Evolutionary conservation across 2,797 vertebrate genomes (phyloP).

Genomic region (Tachyglossus aculeatus): DNA sequence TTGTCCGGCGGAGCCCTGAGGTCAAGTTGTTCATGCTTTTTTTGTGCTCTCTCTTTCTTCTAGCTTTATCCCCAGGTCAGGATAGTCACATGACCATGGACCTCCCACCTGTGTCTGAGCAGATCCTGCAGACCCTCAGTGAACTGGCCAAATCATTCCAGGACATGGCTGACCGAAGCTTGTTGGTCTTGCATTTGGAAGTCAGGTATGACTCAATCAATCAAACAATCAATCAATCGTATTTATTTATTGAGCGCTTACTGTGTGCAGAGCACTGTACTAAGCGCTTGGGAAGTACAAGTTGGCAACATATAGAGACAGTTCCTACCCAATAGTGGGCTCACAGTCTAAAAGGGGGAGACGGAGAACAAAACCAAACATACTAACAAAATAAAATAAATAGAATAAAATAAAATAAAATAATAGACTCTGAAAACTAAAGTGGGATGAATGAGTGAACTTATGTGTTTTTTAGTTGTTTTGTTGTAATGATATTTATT

Average conservation of each 20-base stretch:
- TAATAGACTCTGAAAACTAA: no score
- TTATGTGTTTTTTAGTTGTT: rapidly evolving
- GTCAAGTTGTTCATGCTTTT: background rate
- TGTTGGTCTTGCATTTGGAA: constrained; percentile 93
- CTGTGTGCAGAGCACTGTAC: no score
- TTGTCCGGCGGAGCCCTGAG: background rate
- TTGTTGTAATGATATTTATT: no score
- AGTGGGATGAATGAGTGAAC: rapidly evolving
- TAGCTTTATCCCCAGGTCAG: constrained; percentile 78
- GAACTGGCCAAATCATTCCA: constrained; percentile 92
- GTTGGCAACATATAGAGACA: no score
- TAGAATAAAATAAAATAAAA: no score
- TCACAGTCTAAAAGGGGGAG: no score
- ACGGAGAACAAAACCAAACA: no score
- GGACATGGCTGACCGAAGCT: constrained; percentile 93
- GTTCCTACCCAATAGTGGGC: no score
- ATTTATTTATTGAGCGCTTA: no score
- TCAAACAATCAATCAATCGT: no score
- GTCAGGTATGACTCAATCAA: constrained; percentile 82
- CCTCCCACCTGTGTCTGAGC: constrained; percentile 85
- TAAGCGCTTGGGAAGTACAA: no score
- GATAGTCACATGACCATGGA: constrained; percentile 83
- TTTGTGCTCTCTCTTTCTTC: background rate
- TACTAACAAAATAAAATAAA: no score
- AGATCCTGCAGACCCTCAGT: constrained; percentile 90